Percentiles rank a stretch among this genome's conserved stretches.
phyloP scores from a whole-genome alignment of 1,140 invertebrate genomes.

The Eueides isabella region DNA sequence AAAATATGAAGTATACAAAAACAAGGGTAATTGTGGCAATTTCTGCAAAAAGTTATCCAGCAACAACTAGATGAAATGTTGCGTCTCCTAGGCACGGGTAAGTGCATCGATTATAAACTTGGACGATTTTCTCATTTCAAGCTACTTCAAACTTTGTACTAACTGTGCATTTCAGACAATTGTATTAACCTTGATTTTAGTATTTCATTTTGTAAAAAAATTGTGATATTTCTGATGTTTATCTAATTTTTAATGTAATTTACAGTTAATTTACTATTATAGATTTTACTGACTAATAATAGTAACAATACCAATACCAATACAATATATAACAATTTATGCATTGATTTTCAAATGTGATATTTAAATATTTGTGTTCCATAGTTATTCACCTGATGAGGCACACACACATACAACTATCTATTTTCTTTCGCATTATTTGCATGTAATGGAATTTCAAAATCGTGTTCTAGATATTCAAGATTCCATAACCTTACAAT shows the following conservation, averaged over 20 bases:
- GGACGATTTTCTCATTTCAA: conserved; percentile 31
- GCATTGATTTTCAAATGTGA: too few relatives aligned
- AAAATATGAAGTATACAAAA: conserved; percentile 6
- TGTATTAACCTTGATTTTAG: neutral
- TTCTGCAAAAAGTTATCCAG: conserved; percentile 17
- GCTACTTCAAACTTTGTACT: conserved; percentile 20
- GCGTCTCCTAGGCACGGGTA: conserved; percentile 18
- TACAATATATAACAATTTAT: too few relatives aligned
- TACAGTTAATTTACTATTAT: too few relatives aligned
- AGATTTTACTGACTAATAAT: too few relatives aligned
- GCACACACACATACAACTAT: too few relatives aligned
- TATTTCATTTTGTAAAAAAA: neutral
- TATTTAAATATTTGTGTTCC: neutral
- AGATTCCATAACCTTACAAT: neutral
- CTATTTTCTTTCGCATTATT: neutral
- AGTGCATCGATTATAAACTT: conserved; percentile 33
- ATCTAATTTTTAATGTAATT: too few relatives aligned
- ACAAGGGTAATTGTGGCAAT: conserved; percentile 24
- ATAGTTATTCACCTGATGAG: too few relatives aligned
- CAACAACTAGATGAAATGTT: conserved; percentile 26
- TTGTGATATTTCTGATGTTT: neutral
- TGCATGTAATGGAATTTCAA: neutral
- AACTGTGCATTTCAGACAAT: conserved; percentile 2
- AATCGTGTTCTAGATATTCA: neutral
- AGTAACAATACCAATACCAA: too few relatives aligned